These are phyloP conservation scores for Uropsilus gracilis DNA, from an alignment of 2,113 vertebrate genomes.

Conservation along the genomic window DNA sequence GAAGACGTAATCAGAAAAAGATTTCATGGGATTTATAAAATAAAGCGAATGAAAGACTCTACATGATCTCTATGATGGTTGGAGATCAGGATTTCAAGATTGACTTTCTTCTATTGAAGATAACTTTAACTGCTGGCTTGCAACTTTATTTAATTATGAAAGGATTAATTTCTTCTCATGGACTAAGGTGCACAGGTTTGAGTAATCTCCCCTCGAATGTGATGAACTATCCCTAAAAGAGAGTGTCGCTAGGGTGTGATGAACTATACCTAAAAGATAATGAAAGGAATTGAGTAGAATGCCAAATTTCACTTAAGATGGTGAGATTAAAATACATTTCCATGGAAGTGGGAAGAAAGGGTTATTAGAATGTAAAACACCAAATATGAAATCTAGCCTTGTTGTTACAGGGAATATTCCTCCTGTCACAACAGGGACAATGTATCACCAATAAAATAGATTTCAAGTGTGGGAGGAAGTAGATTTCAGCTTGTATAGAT, in stretches of 20 bases:
- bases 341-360: neutral
- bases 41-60: neutral
- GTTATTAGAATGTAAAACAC: neutral
- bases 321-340: slow-evolving; percentile 2
- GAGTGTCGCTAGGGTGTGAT: neutral
- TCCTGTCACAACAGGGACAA: neutral
- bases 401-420: neutral
- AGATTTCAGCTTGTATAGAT: neutral
- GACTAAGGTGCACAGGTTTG: neutral
- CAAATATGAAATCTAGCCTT: neutral
- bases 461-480: neutral
- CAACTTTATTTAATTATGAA: neutral
- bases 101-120: neutral
- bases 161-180: neutral
- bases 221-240: neutral
- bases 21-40: neutral
- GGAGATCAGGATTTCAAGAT: neutral
- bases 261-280: neutral
- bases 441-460: neutral
- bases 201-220: neutral
- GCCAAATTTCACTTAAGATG: neutral
- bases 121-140: neutral
- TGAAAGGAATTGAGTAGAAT: neutral
- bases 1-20: neutral
- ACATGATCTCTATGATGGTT: neutral